phyloP scores from a whole-genome alignment of 2,888 invertebrate species.

The Tetranychus piercei region DNA sequence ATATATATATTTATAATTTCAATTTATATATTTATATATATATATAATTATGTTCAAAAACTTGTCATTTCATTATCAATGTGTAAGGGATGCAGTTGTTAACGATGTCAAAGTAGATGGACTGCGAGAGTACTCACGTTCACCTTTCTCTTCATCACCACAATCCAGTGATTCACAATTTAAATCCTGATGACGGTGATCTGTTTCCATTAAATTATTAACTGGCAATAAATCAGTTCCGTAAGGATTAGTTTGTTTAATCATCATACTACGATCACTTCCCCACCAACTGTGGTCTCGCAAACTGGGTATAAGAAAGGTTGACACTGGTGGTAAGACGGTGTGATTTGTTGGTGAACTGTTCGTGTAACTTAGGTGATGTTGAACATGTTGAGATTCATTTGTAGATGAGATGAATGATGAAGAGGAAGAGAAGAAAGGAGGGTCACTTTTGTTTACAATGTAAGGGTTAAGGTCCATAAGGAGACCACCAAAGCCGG shows the following conservation, averaged over 20 bases:
- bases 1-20: background rate
- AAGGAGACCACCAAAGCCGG: conserved; percentile 11
- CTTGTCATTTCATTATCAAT: background rate
- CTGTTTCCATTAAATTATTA: background rate
- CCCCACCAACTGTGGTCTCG: conserved; percentile 21
- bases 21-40: background rate
- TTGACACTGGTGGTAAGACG: conserved; percentile 21
- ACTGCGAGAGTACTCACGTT: conserved; percentile 14
- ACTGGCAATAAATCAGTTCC: background rate
- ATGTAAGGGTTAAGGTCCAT: conserved; percentile 21
- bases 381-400: conserved; percentile 19
- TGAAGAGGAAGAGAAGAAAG: background rate
- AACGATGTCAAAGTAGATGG: conserved; percentile 10
- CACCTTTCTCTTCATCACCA: conserved; percentile 11
- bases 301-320: conserved; percentile 20
- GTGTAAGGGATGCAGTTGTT: conserved; percentile 10
- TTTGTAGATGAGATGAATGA: conserved; percentile 12
- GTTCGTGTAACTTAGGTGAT: background rate
- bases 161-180: conserved; percentile 9
- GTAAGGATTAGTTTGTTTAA: background rate
- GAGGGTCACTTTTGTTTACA: conserved; percentile 19
- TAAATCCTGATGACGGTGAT: conserved; percentile 9
- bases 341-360: background rate
- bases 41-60: background rate
- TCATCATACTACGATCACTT: background rate